phyloP scores from a whole-genome alignment of 2,113 vertebrate species.

The Equus przewalskii region DNA sequence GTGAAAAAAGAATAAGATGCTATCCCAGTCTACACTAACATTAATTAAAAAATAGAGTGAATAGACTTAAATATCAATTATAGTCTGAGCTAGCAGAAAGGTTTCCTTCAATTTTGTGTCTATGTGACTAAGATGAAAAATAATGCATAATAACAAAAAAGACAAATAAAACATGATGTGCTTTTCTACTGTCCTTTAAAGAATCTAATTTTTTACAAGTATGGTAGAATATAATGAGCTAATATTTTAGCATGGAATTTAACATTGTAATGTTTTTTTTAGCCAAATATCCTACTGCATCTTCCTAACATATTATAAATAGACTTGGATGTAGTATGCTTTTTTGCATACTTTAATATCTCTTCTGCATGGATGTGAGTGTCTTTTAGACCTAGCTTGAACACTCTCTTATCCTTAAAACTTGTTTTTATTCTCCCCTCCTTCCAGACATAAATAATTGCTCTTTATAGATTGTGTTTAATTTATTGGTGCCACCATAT shows the following conservation, averaged over 20 bases:
- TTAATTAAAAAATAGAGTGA: not conserved
- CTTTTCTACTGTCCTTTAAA: not conserved
- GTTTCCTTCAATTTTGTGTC: not conserved
- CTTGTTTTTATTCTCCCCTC: not conserved
- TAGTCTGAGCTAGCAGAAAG: not conserved
- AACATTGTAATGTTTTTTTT: not conserved
- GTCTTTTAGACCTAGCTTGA: not conserved
- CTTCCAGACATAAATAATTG: not conserved
- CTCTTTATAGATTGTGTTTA: not conserved
- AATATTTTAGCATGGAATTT: not conserved
- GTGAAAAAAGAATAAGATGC: not conserved
- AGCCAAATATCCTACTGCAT: not conserved
- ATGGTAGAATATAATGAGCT: not conserved
- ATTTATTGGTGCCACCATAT: rapidly evolving
- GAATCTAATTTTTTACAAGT: not conserved
- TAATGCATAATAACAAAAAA: not conserved
- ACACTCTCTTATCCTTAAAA: not conserved
- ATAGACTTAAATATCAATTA: not conserved
- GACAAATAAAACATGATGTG: not conserved
- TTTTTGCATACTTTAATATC: not conserved
- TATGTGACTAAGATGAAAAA: not conserved
- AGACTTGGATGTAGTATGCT: not conserved
- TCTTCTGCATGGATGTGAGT: rapidly evolving
- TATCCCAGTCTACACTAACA: too few species aligned
- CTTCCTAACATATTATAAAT: not conserved